phyloP scores from a whole-genome alignment of 2,797 vertebrate species.

The Glossophaga mutica region DNA sequence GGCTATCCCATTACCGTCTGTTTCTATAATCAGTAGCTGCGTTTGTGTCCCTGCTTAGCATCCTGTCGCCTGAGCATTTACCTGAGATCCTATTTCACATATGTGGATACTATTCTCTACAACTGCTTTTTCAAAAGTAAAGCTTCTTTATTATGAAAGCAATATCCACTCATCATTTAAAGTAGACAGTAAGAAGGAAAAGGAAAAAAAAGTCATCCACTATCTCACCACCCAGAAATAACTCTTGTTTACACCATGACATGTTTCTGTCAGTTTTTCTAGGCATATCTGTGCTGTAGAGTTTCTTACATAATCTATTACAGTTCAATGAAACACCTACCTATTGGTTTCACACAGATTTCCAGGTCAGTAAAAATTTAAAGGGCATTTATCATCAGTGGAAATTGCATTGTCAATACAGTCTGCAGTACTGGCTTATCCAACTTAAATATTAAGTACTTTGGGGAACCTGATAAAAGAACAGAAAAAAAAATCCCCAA shows the following conservation, averaged over 20 bases:
- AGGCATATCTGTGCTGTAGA: background rate
- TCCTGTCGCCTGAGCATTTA: background rate
- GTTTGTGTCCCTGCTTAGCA: background rate
- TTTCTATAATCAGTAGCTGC: background rate
- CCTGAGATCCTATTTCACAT: conserved; percentile 14
- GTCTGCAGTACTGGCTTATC: background rate
- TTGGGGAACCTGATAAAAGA: conserved; percentile 54
- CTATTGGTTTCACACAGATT: conserved; percentile 24
- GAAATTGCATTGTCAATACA: background rate
- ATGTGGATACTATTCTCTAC: background rate
- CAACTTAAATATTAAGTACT: background rate
- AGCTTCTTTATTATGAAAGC: background rate
- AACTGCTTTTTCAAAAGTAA: conserved; percentile 17
- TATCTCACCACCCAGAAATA: background rate
- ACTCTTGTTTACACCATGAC: background rate
- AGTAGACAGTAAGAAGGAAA: background rate
- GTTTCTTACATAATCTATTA: background rate
- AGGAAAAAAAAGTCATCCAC: background rate
- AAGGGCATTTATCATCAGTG: conserved; percentile 6
- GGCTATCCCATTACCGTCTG: background rate
- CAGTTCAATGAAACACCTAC: conserved; percentile 38
- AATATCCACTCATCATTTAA: background rate
- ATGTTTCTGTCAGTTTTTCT: background rate
- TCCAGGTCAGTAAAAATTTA: background rate
- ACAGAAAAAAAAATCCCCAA: background rate